Percentiles rank a stretch among this genome's conserved stretches.
These are phyloP conservation scores for Melinaea menophilus DNA, from an alignment of 2,888 invertebrate species.

Conservation along the genomic window DNA sequence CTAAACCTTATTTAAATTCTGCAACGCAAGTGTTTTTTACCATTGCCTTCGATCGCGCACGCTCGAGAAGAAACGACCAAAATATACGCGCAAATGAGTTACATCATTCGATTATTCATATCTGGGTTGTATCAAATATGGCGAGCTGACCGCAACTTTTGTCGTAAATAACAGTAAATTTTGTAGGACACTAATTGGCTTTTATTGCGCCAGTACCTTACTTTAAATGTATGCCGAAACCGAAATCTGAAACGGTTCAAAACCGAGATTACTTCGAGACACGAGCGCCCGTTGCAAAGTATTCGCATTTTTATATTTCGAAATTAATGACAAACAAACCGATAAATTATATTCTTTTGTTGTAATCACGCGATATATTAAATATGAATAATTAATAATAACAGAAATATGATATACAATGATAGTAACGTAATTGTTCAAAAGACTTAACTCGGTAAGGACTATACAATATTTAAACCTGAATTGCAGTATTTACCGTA, in stretches of 20 bases:
- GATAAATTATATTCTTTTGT: slow-evolving; percentile 17
- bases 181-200: slow-evolving; percentile 35
- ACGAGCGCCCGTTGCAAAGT: slow-evolving; percentile 25
- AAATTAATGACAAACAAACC: slow-evolving; percentile 14
- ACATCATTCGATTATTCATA: slow-evolving; percentile 62
- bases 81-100: slow-evolving; percentile 36
- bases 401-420: too few species aligned
- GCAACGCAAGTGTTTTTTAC: slow-evolving; percentile 50
- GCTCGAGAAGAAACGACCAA: slow-evolving; percentile 12
- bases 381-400: slow-evolving; percentile 8
- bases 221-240: slow-evolving; percentile 33
- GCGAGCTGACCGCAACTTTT: slow-evolving; percentile 43
- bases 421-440: too few species aligned
- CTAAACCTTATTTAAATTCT: slow-evolving; percentile 67
- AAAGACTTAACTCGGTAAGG: too few species aligned
- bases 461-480: too few species aligned
- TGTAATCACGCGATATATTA: slow-evolving; percentile 9
- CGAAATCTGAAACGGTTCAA: slow-evolving; percentile 29
- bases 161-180: slow-evolving; percentile 36
- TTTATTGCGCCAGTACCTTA: slow-evolving; percentile 34
- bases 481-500: too few species aligned
- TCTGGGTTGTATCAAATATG: slow-evolving; percentile 58
- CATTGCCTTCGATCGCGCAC: slow-evolving; percentile 50
- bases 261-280: slow-evolving; percentile 33
- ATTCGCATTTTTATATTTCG: slow-evolving; percentile 3